Base-by-base conservation (phyloP, 1,140 invertebrate species). In the Trichomalopsis sarcophagae region DNA sequence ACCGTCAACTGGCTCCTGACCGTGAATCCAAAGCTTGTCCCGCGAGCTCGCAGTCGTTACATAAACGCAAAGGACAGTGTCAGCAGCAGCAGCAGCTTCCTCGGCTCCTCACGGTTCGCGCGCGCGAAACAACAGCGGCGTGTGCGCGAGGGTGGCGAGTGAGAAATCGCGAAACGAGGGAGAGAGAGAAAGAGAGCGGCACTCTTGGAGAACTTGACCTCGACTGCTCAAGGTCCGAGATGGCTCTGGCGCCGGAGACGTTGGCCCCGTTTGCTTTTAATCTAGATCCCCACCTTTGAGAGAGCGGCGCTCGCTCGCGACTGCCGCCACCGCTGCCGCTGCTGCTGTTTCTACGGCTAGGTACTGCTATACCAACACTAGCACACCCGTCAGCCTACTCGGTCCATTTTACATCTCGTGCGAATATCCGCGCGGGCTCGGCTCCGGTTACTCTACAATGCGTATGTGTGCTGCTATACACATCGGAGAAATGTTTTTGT, bases 191-290 rank as follows among this genome's bases (percentile, higher is more conserved):
- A 21, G 23, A 6, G 47, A 30, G 33, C 14, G 27, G 62, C 44
- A 71, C 76, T n/a, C 62, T 17, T 23, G n/a, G 82, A 62, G 79
- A 77, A 85, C 78, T 81, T 91, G 91, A 90, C 92, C 91, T 91
- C 88, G 88, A 91, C 91, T 91, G 89, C 83, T 92, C 90, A 91
- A 93, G 91, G 90, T 91, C 87, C 88, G 92, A 92, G 91, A 92
- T 93, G 90, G 90, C 89, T 93, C 91, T 93, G 92, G 91, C 78
- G 89, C 88, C 90, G 88, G 87, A 90, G 91, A 92, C 89, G 91
- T 91, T 93, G 92, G 90, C 92, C 92, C 92, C 92, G 90, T 93
- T 93, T 92, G 90, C 92, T 93, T 93, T 93, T 93, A 93, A 93
- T 93, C 91, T 89, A 92, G 92, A 91, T 93, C 92, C 92, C 92